phyloP scores from a whole-genome alignment of 2,113 vertebrate genomes.

The Antechinus flavipes region DNA sequence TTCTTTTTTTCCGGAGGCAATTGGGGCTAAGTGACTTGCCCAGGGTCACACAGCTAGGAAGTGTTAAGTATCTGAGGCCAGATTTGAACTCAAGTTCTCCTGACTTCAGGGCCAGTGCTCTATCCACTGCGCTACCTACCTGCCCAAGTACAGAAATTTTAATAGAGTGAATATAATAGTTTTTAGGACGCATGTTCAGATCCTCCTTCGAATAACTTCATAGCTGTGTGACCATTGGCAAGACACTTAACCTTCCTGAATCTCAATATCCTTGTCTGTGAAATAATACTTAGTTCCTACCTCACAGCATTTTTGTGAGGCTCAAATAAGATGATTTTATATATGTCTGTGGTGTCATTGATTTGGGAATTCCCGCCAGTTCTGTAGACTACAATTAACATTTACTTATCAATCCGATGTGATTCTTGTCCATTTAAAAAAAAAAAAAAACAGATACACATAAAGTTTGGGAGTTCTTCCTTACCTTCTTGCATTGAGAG shows the following conservation, averaged over 20 bases:
- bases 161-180: neutral
- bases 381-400: neutral
- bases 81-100: no score
- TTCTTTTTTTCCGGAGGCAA: no score
- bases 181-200: neutral
- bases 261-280: neutral
- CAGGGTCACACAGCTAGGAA: no score
- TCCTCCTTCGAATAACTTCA: neutral
- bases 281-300: neutral
- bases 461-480: neutral
- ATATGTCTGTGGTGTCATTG: neutral
- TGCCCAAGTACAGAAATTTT: neutral
- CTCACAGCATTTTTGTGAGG: neutral
- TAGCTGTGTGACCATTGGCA: neutral
- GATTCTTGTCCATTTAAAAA: neutral
- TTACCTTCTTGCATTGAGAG: neutral
- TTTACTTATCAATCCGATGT: neutral
- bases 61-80: no score
- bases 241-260: neutral
- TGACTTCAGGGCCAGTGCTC: no score
- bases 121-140: no score
- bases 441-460: neutral
- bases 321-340: neutral
- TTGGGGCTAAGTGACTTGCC: no score
- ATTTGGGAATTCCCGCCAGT: neutral